Evolutionary conservation across 1,140 invertebrate species (phyloP), one percentile per base, ranked within the genome.

Genomic region (Halesus radiatus): DNA sequence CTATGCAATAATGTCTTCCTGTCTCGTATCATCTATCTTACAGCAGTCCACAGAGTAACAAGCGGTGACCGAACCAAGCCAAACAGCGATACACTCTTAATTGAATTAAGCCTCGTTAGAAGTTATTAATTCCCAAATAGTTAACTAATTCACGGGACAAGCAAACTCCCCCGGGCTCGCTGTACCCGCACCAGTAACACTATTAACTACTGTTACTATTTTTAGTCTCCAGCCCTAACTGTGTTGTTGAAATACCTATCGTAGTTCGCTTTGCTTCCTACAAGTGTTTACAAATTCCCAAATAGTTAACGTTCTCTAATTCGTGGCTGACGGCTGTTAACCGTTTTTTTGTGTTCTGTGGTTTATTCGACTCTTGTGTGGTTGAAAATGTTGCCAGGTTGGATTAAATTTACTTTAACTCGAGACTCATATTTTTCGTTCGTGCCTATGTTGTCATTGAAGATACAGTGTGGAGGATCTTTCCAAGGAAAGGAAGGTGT

Each of bases 71-170:
- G 5, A 5, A 5, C 53, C 3, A 15, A 52, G 53, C 68, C 68
- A 45, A 45, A 45, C 37, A 45, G 7, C 37, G 37, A 45, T 45
- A 45, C 10, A 1, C 8, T 3, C 50, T 50, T 72, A 53, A 72
- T 72, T 72, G 68, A 53, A 52, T 72, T 72, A 72, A 72, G 68
- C 68, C 26, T 72, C 68, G 45, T 72, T 72, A 72, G 53, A 72
- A 72, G 66, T 72, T 72, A 22, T 37, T 52, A 50, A 52, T 72
- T 50, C 45, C n/a, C 4, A n/a, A 32, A 72, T 72, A 72, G 68
- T 72, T 72, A 13, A 23, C 45, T 29, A 52, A 72, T 23, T 72
- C 68, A 18, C n/a, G 45, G 45, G 2, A 50, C 20, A 23, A 72
- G 16, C 50, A 3, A 15, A 60, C 58, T 32, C 64, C 16, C n/a